Evolutionary conservation across 2,797 vertebrate species (phyloP).

Genomic region (Ctenochaetus hawaiiensis): DNA sequence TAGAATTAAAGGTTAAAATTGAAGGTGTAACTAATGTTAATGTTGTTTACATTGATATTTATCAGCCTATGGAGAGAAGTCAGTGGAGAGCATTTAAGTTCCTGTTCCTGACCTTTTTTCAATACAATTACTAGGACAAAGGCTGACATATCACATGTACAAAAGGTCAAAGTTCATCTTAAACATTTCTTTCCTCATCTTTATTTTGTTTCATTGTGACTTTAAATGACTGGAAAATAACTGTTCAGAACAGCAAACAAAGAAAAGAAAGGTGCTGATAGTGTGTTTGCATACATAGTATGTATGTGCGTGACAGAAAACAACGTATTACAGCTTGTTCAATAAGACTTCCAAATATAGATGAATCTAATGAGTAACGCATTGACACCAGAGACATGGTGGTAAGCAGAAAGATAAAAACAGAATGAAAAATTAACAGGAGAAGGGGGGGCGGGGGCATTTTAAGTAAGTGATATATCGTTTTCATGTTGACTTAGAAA

Average conservation of each 20-base stretch:
- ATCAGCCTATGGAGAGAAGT: not conserved
- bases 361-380: constrained; percentile 26
- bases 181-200: not conserved
- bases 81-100: not conserved
- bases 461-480: constrained; percentile 23
- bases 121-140: not conserved
- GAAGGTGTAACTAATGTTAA: not conserved
- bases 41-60: constrained; percentile 10
- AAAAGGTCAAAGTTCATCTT: not conserved
- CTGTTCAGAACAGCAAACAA: not conserved
- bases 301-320: not conserved
- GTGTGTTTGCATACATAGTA: not conserved
- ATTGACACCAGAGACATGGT: constrained; percentile 21
- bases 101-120: not conserved
- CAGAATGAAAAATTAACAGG: not conserved
- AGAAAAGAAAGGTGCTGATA: constrained; percentile 12
- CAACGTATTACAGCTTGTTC: constrained; percentile 39
- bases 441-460: not conserved
- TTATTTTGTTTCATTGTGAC: not conserved
- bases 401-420: constrained; percentile 11
- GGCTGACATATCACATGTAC: not conserved
- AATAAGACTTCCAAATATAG: constrained; percentile 51
- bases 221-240: not conserved
- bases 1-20: not conserved
- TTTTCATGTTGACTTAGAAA: constrained; percentile 50